These are phyloP conservation scores for Axea sp. DNA, from an alignment of 2,888 invertebrate species.

Conservation along the genomic window DNA sequence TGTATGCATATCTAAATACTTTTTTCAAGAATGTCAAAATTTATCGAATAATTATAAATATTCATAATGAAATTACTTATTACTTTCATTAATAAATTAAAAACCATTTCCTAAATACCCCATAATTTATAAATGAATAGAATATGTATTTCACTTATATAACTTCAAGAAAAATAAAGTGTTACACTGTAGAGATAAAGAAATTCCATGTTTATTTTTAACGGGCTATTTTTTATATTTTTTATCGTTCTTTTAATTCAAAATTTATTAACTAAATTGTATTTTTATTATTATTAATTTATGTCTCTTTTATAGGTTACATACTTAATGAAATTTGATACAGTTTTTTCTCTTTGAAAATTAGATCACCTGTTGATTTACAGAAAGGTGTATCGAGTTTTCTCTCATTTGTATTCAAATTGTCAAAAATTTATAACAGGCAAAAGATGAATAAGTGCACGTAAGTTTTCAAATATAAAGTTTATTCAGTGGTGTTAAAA, in stretches of 20 bases:
- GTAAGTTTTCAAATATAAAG: slow-evolving; percentile 4
- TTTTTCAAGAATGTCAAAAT: slow-evolving; percentile 8
- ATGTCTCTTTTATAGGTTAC: too few species aligned
- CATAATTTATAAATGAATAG: slow-evolving; percentile 10
- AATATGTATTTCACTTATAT: slow-evolving; percentile 19
- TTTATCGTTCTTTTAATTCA: neutral
- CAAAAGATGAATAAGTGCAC: slow-evolving; percentile 2
- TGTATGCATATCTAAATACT: too few species aligned
- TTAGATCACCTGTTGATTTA: slow-evolving; percentile 28
- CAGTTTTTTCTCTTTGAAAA: neutral
- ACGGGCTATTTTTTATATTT: slow-evolving; percentile 4
- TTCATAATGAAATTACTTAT: neutral
- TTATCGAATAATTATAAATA: slow-evolving; percentile 14
- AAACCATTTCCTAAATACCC: slow-evolving; percentile 1
- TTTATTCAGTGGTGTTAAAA: too few species aligned
- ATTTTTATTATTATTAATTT: neutral
- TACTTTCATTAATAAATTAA: slow-evolving; percentile 8
- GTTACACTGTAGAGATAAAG: slow-evolving; percentile 13
- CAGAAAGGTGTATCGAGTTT: slow-evolving; percentile 13
- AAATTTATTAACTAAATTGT: slow-evolving; percentile 4
- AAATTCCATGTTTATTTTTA: slow-evolving; percentile 19
- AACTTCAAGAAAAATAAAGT: neutral
- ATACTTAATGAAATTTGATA: too few species aligned
- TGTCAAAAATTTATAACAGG: slow-evolving; percentile 27
- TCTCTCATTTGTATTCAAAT: too few species aligned